Evolutionary conservation across 2,113 vertebrate species (phyloP), one percentile per base, ranked within the genome.

Genomic region (Gavia stellata): DNA sequence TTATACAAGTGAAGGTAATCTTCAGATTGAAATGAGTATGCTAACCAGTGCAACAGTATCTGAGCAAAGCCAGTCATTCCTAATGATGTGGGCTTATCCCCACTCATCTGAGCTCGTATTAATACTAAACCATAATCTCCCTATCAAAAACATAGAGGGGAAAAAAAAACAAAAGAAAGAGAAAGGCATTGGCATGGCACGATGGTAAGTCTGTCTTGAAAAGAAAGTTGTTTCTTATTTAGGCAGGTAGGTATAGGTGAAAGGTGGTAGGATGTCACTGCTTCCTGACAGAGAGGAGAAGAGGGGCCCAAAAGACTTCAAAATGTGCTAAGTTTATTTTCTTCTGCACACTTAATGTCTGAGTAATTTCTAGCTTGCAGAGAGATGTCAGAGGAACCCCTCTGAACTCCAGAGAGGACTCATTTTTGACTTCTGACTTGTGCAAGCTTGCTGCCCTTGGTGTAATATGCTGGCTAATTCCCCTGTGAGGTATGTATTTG

Each of bases 141-240:
- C 12, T 50, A 44, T 18, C 3, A 85, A 70, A 79, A 83, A n/a
- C 61, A 23, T 3, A 56, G 2, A 47, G n/a, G n/a, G n/a, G 14
- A 4, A 26, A 55, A 68, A 36, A 47, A 7, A 0, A 2, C 4
- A 38, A 16, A 4, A 28, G 12, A 12, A 26, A 40, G 19, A 24
- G 10, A 13, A n/a, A 9, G 6, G 11, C 14, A 42, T 68, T 68
- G 45, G 9, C 29, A 31, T 16, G 31, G 7, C 9, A 5, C n/a
- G 24, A 61, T 53, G 31, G 55, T 36, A 40, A 5, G 11, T 16
- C 12, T 45, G 9, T 33, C 44, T n/a, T 89, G 59, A 45, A 86
- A 78, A 89, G 21, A 44, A 86, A 26, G 52, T 16, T 88, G 5
- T 11, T 47, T 33, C n/a, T 72, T 58, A 42, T 80, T 79, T 77